Evolutionary conservation across 2,113 vertebrate species (phyloP), one percentile per base, ranked within the genome.

Genomic region (Muntiacus muntjak): DNA sequence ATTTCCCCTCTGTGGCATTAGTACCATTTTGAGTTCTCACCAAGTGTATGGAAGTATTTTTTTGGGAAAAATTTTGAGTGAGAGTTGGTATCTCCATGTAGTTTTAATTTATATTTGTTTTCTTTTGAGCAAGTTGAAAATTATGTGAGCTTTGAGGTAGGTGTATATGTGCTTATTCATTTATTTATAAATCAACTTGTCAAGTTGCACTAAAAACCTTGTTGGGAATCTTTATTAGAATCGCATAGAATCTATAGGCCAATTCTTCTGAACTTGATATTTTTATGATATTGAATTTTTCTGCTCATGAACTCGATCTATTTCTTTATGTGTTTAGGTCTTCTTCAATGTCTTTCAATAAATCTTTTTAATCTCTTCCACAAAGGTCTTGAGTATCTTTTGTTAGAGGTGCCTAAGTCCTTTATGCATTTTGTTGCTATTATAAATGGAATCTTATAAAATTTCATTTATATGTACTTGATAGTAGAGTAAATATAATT

Each of bases 151-250:
- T 81, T 60, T 79, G 43, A 40, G 23, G 54, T 5, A 36, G 7
- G n/a, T 50, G 15, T 45, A 1, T 87, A 28, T 57, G 28, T 83
- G 52, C 36, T 25, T 83, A 83, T 87, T 33, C 50, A 33, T 82
- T 95, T 94, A 79, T 79, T 95, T 96, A 36, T 97, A 94, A 95
- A 52, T 94, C 40, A 83, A 30, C 62, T 95, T 90, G 40, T 89
- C 81, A 81, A 96, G 5, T 55, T 54, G 28, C 50, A 85, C 30
- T 60, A 13, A 94, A 90, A 90, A 57, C n/a, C 15, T 84, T 58
- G 4, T 36, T 87, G 19, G 64, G 21, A 30, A 92, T 67, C 79
- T 97, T 96, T 95, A 87, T 92, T 87, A 76, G 54, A 94, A 58
- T 76, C 19, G 19, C 26, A 58, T 36, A 52, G 58, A 54, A 64